Evolutionary conservation across 1,140 invertebrate species (phyloP).

Genomic region (Octopus bimaculoides): DNA sequence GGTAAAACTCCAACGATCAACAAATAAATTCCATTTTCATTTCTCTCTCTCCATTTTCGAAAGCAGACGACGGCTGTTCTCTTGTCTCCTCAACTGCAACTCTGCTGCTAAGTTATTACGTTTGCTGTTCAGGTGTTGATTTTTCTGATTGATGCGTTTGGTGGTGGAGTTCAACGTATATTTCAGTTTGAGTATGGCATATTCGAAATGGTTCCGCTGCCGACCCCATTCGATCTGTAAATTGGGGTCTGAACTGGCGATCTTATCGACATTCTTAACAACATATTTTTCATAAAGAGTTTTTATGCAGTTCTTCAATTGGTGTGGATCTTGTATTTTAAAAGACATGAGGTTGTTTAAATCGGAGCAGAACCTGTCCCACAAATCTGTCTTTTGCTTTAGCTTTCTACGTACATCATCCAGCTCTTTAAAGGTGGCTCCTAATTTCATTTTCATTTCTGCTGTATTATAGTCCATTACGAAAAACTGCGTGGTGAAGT

Average conservation of each 20-base stretch:
- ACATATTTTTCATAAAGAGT: neutral
- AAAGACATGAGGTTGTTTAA: neutral
- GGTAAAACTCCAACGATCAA: no score
- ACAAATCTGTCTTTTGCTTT: neutral
- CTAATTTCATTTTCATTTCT: neutral
- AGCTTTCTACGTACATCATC: neutral
- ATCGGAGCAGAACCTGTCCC: neutral
- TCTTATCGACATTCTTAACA: neutral
- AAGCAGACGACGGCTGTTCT: no score
- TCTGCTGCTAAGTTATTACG: no score
- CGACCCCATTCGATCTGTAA: neutral
- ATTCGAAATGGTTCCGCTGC: neutral
- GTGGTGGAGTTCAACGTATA: no score
- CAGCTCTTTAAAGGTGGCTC: neutral
- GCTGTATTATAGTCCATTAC: neutral
- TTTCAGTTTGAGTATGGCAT: neutral
- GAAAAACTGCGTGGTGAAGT: neutral
- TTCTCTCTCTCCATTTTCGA: no score
- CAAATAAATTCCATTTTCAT: no score
- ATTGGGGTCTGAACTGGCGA: neutral
- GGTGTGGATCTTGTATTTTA: neutral
- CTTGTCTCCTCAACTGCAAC: no score
- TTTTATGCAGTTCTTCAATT: neutral
- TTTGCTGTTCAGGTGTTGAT: no score
- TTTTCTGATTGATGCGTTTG: no score